phyloP scores from a whole-genome alignment of 2,113 vertebrate genomes.

The Phrynosoma blainvillii region DNA sequence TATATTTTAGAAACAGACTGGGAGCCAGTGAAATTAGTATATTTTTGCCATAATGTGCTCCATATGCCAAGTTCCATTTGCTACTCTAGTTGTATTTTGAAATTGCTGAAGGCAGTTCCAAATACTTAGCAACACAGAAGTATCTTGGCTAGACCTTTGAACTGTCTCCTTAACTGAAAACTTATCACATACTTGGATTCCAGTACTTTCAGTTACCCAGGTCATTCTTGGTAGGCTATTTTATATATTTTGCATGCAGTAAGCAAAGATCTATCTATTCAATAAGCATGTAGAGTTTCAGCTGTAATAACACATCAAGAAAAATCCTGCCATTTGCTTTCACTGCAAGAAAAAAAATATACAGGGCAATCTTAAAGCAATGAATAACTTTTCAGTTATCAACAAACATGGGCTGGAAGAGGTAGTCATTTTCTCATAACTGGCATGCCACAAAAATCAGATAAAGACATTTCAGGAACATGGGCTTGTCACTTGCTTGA shows the following conservation, averaged over 20 bases:
- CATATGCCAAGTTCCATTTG: background rate
- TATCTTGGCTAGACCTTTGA: background rate
- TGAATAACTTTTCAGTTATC: constrained; percentile 26
- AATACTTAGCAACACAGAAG: background rate
- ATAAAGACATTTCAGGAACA: constrained; percentile 11
- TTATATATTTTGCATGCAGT: constrained; percentile 6
- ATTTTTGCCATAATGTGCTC: background rate
- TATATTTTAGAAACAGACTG: background rate
- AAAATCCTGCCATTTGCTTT: constrained; percentile 36
- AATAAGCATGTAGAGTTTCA: constrained; percentile 6
- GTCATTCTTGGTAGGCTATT: background rate
- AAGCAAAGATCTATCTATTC: background rate
- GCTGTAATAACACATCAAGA: constrained; percentile 6
- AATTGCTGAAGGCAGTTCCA: background rate
- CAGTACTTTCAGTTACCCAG: background rate
- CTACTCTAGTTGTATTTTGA: background rate
- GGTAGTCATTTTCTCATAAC: constrained; percentile 9
- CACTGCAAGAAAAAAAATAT: constrained; percentile 31
- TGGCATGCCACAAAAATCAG: constrained; percentile 20
- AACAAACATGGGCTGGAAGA: background rate
- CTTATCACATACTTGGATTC: background rate
- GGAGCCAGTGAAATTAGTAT: background rate
- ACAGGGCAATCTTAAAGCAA: constrained; percentile 24
- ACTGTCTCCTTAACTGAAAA: background rate
- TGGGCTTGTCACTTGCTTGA: background rate